Evolutionary conservation across 2,888 invertebrate genomes (phyloP), one percentile per base, ranked within the genome.

Genomic region (Aelia acuminata): DNA sequence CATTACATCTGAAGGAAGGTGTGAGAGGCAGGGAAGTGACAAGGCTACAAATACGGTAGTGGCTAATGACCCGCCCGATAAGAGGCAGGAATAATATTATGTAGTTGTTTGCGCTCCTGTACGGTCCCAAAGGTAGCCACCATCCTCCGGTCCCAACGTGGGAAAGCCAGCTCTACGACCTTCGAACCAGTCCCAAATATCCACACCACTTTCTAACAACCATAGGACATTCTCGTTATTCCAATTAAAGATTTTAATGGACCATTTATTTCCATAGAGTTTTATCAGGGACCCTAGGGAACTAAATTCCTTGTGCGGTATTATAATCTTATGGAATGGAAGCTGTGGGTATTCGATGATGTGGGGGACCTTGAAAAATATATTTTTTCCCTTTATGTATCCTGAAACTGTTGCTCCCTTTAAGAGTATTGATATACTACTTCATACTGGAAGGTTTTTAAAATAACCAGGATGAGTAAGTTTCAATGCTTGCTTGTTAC

Each of bases 161-260:
- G 80, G 80, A 80, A 80, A 80, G 75, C 1, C n/a, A 4, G 80
- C n/a, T 26, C 80, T 43, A 11, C 31, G 63, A 35, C 63, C 63
- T 43, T n/a, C n/a, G 80, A 80, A 80, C 80, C 80, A 35, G 80
- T 80, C 43, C 80, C 11, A 80, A 80, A 43, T 43, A 43, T n/a
- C 80, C n/a, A 80, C 22, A 80, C 80, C 80, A 43, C 80, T 80
- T 80, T 80, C 80, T 80, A 80, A 43, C 75, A 11, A 39, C 35
- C 7, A n/a, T 43, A 0, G 20, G 43, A 47, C 35, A 43, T 43
- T 18, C 43, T n/a, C 20, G 15, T 80, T 43, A 80, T 80, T 43
- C 80, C n/a, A 22, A 80, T 80, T 47, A 5, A 11, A 13, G 1
- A 43, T 43, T 3, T 80, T n/a, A n/a, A 13, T n/a, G 43, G 39